Percentiles rank a stretch among this genome's conserved stretches.
phyloP scores from a whole-genome alignment of 2,797 vertebrate species.

The Botia almorhae region DNA sequence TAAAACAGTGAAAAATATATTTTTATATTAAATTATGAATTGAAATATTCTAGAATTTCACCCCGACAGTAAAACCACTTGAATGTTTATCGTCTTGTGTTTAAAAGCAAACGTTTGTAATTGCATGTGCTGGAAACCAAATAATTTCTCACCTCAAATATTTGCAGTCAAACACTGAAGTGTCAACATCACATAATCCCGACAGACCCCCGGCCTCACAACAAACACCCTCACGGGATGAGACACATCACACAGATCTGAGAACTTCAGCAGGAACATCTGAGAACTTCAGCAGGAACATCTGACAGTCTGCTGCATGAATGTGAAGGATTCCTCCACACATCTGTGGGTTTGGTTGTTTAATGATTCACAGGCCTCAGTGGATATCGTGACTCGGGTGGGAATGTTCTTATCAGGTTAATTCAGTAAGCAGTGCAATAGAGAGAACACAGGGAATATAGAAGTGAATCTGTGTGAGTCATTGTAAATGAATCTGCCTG shows the following conservation, averaged over 20 bases:
- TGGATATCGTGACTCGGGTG: not conserved
- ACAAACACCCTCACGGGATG: not conserved
- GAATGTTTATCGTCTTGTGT: no score
- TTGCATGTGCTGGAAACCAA: not conserved
- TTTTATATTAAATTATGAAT: no score
- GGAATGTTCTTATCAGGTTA: not conserved
- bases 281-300: not conserved
- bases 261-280: no score
- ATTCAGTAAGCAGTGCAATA: not conserved
- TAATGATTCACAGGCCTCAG: not conserved
- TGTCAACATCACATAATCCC: not conserved
- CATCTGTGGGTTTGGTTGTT: not conserved
- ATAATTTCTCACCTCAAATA: not conserved
- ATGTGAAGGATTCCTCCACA: not conserved
- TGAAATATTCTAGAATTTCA: no score
- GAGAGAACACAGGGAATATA: not conserved
- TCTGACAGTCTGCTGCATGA: not conserved
- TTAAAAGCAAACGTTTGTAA: no score
- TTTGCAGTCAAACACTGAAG: not conserved
- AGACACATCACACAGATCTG: not conserved
- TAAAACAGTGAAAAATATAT: no score
- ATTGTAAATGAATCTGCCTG: not conserved
- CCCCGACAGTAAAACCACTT: no score
- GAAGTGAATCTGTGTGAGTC: not conserved
- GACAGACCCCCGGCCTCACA: not conserved